phyloP scores from a whole-genome alignment of 2,888 invertebrate species.

The Aphodius granarius region DNA sequence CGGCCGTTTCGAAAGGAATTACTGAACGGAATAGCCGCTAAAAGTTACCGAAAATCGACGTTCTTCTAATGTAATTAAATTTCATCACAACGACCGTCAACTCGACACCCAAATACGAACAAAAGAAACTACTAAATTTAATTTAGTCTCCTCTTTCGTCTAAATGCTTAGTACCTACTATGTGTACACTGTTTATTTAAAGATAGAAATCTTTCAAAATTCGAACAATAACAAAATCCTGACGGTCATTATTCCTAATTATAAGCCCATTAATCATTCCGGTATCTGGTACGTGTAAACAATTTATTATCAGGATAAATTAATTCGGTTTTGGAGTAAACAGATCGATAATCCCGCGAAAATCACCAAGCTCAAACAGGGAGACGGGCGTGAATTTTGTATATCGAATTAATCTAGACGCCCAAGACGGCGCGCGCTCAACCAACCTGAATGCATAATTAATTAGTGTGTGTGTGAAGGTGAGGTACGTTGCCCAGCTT shows the following conservation, averaged over 20 bases:
- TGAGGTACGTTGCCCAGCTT: no score
- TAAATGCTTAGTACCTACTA: no score
- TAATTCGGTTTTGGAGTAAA: constrained; percentile 12
- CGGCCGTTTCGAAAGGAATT: not conserved
- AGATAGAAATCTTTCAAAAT: no score
- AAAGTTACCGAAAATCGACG: not conserved
- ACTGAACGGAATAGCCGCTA: not conserved
- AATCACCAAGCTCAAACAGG: not conserved
- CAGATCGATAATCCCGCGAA: constrained; percentile 13
- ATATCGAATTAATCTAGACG: not conserved
- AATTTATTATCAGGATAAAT: constrained; percentile 18
- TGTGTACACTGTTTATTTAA: no score
- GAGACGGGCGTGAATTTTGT: not conserved
- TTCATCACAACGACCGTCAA: not conserved
- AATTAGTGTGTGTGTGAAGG: not conserved
- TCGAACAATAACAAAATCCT: not conserved
- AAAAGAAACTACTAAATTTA: not conserved
- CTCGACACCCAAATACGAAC: not conserved
- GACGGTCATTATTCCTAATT: constrained; percentile 12
- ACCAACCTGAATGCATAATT: not conserved
- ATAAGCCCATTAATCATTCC: constrained; percentile 17
- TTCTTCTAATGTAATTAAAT: not conserved
- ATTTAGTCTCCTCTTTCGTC: not conserved
- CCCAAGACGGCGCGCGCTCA: not conserved
- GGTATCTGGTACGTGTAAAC: constrained; percentile 14